A percentile compares a stretch with the other conserved stretches of the same genome.
Conservation (phyloP, 1,140 invertebrate species). For the Holotrichia oblita region DNA sequence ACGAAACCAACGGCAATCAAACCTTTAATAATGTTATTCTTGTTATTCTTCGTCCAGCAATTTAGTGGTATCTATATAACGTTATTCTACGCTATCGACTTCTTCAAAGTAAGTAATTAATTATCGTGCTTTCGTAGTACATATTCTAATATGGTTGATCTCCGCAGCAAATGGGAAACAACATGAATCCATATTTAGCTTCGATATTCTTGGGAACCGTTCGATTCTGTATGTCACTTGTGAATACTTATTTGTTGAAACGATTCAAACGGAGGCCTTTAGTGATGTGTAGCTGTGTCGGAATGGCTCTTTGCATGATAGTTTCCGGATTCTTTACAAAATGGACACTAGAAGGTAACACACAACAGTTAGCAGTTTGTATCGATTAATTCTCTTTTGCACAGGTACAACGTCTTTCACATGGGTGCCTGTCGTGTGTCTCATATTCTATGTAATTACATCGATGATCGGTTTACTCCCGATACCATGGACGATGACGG, state of each 20-base stretch:
- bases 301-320: slow-evolving; percentile 64
- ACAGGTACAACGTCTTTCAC: slow-evolving; percentile 49
- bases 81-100: slow-evolving; percentile 73
- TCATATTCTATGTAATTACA: slow-evolving; percentile 66
- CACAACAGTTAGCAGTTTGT: no score
- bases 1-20: slow-evolving; percentile 67
- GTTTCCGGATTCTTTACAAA: slow-evolving; percentile 64
- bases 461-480: slow-evolving; percentile 68
- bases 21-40: slow-evolving; percentile 65
- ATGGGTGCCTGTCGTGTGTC: slow-evolving; percentile 57
- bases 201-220: slow-evolving; percentile 72
- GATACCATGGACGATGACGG: slow-evolving; percentile 71
- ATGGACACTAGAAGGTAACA: slow-evolving; percentile 56
- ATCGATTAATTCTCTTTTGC: no score
- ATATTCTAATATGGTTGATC: background rate
- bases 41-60: slow-evolving; percentile 69
- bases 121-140: background rate
- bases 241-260: slow-evolving; percentile 64
- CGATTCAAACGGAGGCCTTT: slow-evolving; percentile 63
- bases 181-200: slow-evolving; percentile 63
- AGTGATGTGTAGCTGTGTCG: slow-evolving; percentile 63
- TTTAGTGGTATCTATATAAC: slow-evolving; percentile 72
- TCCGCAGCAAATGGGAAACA: slow-evolving; percentile 61
- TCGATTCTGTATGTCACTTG: slow-evolving; percentile 68
- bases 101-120: slow-evolving; percentile 62